Evolutionary conservation across 1,140 invertebrate species (phyloP).

Genomic region (Acromyrmex heyeri): DNA sequence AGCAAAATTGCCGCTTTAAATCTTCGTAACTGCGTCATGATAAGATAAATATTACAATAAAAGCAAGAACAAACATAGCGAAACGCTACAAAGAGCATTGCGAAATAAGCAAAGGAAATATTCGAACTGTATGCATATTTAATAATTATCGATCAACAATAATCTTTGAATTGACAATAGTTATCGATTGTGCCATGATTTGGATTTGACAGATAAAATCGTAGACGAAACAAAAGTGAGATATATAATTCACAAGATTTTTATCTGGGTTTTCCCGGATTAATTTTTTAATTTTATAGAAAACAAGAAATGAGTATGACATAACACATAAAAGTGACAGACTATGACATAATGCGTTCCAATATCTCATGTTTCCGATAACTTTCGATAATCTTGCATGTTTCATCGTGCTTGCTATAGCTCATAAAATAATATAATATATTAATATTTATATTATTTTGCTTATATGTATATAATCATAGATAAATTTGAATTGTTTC

Average conservation of each 20-base stretch:
- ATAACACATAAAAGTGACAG: not conserved
- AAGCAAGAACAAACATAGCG: not conserved
- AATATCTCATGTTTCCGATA: constrained; percentile 7
- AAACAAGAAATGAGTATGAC: not conserved
- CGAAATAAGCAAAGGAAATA: not conserved
- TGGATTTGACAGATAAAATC: constrained; percentile 14
- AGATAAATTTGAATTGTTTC: not conserved
- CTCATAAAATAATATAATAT: not conserved
- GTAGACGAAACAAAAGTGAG: not conserved
- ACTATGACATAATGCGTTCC: not conserved
- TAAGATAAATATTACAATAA: constrained; percentile 40
- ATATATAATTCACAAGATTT: not conserved
- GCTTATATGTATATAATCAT: not conserved
- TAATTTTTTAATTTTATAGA: not conserved
- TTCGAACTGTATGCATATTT: not conserved
- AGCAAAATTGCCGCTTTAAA: not conserved
- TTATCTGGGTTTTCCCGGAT: not conserved
- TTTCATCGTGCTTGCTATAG: not conserved
- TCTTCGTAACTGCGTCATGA: not conserved
- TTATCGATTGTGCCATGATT: not conserved
- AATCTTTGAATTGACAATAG: not conserved
- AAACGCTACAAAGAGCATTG: not conserved
- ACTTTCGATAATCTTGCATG: not conserved
- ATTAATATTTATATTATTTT: not conserved
- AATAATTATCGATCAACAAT: not conserved